Evolutionary conservation across 64 coral and sea anemone genomes (phyloP), one percentile per base, ranked within the genome.

Genomic region (Stylophora pistillata): DNA sequence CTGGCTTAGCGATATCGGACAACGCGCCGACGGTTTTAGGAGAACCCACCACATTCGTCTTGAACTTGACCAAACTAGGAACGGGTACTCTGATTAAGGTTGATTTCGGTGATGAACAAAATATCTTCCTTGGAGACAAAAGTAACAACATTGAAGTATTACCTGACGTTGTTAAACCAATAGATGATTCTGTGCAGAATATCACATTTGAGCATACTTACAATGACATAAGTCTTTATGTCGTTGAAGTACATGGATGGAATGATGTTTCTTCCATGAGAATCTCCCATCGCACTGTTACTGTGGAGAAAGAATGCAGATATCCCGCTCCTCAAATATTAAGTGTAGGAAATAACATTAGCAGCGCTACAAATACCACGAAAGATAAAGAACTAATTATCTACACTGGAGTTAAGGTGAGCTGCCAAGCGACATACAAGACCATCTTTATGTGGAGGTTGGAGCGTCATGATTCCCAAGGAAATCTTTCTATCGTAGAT

Each of bases 381-480:
- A 79, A 47, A 16, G 70, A 90, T 9, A 26, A 12, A 7, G 78
- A 59, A 26, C 12, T 83, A 9, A 52, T 90, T 13, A 83, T 90
- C 9, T 31, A 61, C 21, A 29, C 89, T 58, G 15, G 58, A 71
- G 74, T 61, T 0, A 31, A 20, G 13, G 64, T 90, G 31, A 53
- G 74, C n/a, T 90, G 89, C 69, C 20, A 74, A 30, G 71, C 78
- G 26, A 83, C 89, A 13, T 82, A 81, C 30, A 71, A 58, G 30
- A 75, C 89, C 12, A 55, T 62, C 32, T 83, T 90, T 52, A 7
- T 52, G 18, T 90, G 89, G 89, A 84, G 63, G 28, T 78, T 74
- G 9, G 79, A 71, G 23, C 12, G n/a, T 32, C 5, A 83, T 60
- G 47, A 61, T 21, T 26, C 32, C 14, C 9, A 53, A n/a, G 69